Evolutionary conservation across 2,888 invertebrate genomes (phyloP).

Genomic region (Acronicta psi): DNA sequence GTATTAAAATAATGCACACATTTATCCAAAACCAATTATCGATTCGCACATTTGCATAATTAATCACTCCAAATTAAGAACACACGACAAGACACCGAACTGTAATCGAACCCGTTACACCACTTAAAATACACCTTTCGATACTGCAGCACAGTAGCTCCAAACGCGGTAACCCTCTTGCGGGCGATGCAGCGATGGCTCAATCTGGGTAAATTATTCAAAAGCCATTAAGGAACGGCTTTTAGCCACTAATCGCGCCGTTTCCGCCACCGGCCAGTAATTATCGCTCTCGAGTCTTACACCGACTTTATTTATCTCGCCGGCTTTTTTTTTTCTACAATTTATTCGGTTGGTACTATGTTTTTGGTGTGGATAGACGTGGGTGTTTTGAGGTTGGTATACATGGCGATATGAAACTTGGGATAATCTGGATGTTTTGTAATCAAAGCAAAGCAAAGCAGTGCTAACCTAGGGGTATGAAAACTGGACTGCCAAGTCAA

Average conservation of each 20-base stretch:
- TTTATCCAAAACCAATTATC: conserved; percentile 16
- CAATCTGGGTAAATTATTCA: conserved; percentile 73
- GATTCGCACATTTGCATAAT: conserved; percentile 21
- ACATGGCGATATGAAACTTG: conserved; percentile 50
- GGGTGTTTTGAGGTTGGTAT: conserved; percentile 58
- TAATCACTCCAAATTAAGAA: conserved; percentile 34
- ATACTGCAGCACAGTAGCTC: conserved; percentile 46
- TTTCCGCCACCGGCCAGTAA: conserved; percentile 76
- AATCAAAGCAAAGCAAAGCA: too few relatives aligned
- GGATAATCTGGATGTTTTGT: too few relatives aligned
- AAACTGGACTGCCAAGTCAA: too few relatives aligned
- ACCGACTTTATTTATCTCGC: conserved; percentile 60
- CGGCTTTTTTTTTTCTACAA: conserved; percentile 55
- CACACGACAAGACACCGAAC: conserved; percentile 27
- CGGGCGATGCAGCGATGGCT: conserved; percentile 58
- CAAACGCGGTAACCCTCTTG: conserved; percentile 33
- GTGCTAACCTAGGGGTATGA: too few relatives aligned
- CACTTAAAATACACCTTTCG: conserved; percentile 45
- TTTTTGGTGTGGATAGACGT: conserved; percentile 57
- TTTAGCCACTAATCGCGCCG: conserved; percentile 79
- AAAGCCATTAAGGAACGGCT: conserved; percentile 76
- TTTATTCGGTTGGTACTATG: conserved; percentile 49
- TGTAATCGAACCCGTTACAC: conserved; percentile 44
- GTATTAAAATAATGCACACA: conserved; percentile 31
- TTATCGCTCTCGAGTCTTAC: conserved; percentile 53